Evolutionary conservation across 2,888 invertebrate genomes (phyloP).

Genomic region (Abrostola tripartita): DNA sequence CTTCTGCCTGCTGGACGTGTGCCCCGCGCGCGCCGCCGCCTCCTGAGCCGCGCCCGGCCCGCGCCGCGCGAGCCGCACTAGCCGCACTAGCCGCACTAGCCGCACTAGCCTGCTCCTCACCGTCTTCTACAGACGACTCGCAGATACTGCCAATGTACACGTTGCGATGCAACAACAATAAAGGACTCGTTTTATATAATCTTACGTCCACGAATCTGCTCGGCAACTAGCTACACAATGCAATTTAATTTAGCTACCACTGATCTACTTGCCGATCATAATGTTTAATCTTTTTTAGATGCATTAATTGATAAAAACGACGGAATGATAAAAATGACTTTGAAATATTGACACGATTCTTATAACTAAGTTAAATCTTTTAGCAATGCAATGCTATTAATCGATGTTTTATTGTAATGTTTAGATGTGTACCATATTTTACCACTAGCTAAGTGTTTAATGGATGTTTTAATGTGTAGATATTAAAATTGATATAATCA

Average conservation of each 20-base stretch:
- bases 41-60: slow-evolving; percentile 23
- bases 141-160: neutral
- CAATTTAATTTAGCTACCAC: too few species aligned
- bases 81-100: slow-evolving; percentile 3
- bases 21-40: slow-evolving; percentile 71
- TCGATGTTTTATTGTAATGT: neutral
- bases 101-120: slow-evolving; percentile 17
- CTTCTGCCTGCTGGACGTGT: slow-evolving; percentile 96
- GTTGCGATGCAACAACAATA: neutral
- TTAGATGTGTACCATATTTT: neutral
- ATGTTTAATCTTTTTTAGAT: too few species aligned
- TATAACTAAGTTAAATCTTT: too few species aligned
- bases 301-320: too few species aligned
- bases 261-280: too few species aligned
- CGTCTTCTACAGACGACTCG: slow-evolving; percentile 17
- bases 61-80: slow-evolving; percentile 7
- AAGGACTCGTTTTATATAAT: neutral
- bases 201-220: too few species aligned
- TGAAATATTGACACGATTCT: too few species aligned
- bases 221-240: too few species aligned
- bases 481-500: slow-evolving; percentile 26
- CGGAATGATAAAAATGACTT: too few species aligned
- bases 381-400: too few species aligned
- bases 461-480: neutral
- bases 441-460: neutral